These are phyloP conservation scores for Cyprinodon tularosa DNA, from an alignment of 2,113 vertebrate species.

Conservation along the genomic window DNA sequence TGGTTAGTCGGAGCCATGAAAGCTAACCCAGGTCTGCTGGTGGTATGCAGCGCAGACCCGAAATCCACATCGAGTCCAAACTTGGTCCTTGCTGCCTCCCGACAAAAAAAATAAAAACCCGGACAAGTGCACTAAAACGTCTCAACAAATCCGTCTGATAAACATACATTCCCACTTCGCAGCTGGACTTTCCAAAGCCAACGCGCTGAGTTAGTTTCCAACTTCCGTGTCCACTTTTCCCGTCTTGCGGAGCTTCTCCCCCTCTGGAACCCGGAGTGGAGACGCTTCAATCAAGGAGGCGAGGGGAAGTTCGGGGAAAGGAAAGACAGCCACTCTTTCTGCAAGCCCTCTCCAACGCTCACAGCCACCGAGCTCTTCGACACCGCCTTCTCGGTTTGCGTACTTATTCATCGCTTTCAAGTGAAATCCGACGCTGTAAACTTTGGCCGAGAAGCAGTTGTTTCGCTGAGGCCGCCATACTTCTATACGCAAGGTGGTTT, in stretches of 20 bases:
- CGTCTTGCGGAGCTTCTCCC: conserved; percentile 65
- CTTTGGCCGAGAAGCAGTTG: conserved; percentile 59
- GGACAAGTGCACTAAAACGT: conserved; percentile 30
- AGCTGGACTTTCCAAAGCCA: conserved; percentile 17
- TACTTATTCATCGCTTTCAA: conserved; percentile 55
- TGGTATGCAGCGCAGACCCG: conserved; percentile 54
- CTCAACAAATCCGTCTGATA: conserved; percentile 18
- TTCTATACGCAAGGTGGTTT: conserved; percentile 82
- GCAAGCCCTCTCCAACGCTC: conserved; percentile 16
- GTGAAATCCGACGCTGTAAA: conserved; percentile 60
- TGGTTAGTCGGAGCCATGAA: conserved; percentile 64
- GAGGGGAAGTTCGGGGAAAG: conserved; percentile 52
- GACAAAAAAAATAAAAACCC: conserved; percentile 11
- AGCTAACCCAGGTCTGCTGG: conserved; percentile 67
- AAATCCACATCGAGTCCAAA: conserved; percentile 64
- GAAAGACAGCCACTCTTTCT: conserved; percentile 35
- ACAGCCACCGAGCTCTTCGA: conserved; percentile 38
- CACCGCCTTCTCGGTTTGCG: conserved; percentile 20
- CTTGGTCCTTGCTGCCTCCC: conserved; percentile 42
- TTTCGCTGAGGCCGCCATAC: conserved; percentile 80
- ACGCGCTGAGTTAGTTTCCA: conserved; percentile 41
- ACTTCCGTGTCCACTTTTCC: conserved; percentile 74
- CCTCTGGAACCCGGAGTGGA: conserved; percentile 61
- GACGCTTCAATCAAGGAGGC: conserved; percentile 67
- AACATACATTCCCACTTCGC: conserved; percentile 17